A percentile compares a stretch with the other conserved stretches of the same genome.
phyloP scores from a whole-genome alignment of 2,888 invertebrate species.

The Xanthia togata region DNA sequence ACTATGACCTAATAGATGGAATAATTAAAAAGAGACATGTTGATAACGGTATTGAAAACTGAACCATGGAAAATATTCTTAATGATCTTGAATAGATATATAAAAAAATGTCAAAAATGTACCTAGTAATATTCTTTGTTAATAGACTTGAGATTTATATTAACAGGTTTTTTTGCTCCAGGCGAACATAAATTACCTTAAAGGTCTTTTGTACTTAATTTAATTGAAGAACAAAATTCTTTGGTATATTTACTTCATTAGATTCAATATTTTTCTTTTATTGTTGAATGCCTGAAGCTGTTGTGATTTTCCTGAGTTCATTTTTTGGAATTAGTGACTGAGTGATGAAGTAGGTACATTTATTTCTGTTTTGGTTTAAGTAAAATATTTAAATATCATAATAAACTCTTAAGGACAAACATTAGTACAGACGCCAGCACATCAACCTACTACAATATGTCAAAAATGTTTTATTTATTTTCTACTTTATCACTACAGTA shows the following conservation, averaged over 20 bases:
- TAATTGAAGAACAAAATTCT: conserved; percentile 6
- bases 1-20: not conserved
- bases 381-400: too few species aligned
- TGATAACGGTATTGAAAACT: not conserved
- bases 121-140: not conserved
- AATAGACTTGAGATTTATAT: not conserved
- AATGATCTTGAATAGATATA: not conserved
- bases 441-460: too few species aligned
- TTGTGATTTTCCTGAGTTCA: not conserved
- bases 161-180: not conserved
- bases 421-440: too few species aligned
- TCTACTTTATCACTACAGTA: too few species aligned
- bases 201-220: conserved; percentile 13
- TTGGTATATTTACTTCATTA: conserved; percentile 13
- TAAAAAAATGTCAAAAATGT: not conserved
- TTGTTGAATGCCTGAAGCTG: not conserved
- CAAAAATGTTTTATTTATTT: too few species aligned
- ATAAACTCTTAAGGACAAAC: too few species aligned
- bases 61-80: not conserved
- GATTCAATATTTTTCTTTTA: conserved; percentile 13
- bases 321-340: not conserved
- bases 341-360: not conserved
- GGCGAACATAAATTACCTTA: conserved; percentile 26
- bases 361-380: not conserved
- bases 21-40: not conserved